Percentiles rank a stretch among this genome's conserved stretches.
phyloP scores from a whole-genome alignment of 64 coral and sea anemone species.

The Hydrozoanthus tunicans region DNA sequence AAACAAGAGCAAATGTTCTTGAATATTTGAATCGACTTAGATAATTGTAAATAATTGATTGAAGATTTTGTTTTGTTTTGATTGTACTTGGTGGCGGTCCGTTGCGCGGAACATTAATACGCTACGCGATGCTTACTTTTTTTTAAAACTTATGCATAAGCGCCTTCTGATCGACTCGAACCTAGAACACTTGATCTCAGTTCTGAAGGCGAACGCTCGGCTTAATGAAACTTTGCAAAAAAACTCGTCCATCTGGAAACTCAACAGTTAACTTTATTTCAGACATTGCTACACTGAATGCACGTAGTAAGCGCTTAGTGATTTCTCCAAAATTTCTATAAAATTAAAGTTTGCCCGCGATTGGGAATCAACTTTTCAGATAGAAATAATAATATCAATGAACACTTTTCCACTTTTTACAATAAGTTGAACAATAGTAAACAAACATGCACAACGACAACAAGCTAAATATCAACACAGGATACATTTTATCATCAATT shows the following conservation, averaged over 20 bases:
- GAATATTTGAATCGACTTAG: not conserved
- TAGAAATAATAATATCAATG: not conserved
- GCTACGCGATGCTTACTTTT: not conserved
- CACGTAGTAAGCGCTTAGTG: not conserved
- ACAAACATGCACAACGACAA: not conserved
- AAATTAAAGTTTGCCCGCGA: not conserved
- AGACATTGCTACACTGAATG: not conserved
- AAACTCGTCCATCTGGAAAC: not conserved
- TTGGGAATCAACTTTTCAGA: not conserved
- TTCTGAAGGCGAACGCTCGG: not conserved
- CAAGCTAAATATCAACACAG: not conserved
- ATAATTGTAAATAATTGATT: not conserved
- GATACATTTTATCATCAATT: not conserved
- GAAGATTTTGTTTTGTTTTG: not conserved
- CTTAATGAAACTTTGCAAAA: not conserved
- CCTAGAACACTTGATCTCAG: not conserved
- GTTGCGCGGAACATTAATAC: not conserved
- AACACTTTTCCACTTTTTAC: too few species aligned
- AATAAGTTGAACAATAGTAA: not conserved
- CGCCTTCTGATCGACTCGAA: not conserved
- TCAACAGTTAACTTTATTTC: not conserved
- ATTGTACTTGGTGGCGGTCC: not conserved
- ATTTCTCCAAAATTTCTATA: not conserved
- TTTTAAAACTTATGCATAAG: not conserved
- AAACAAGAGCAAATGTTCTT: not conserved